Evolutionary conservation across 1,140 invertebrate genomes (phyloP).

Genomic region (Stegodyphus mimosarum): DNA sequence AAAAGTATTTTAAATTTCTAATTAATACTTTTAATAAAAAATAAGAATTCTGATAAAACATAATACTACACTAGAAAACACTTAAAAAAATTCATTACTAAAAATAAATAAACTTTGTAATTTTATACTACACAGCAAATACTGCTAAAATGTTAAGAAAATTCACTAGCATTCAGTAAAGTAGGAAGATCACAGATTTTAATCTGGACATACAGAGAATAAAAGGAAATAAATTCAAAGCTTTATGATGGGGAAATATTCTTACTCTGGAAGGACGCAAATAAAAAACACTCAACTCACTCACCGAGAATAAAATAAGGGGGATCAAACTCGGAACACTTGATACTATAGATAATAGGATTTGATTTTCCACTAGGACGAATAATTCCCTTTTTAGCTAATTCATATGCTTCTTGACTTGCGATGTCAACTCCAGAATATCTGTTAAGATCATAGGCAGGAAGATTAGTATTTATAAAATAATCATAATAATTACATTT

Average conservation of each 20-base stretch:
- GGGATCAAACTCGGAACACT: conserved; percentile 81
- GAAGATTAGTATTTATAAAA: neutral
- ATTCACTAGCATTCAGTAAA: neutral
- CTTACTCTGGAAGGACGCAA: neutral
- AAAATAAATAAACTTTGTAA: neutral
- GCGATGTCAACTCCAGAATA: conserved; percentile 81
- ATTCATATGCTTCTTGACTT: conserved; percentile 88
- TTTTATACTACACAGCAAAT: neutral
- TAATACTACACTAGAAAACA: neutral
- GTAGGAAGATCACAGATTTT: neutral
- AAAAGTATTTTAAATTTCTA: neutral
- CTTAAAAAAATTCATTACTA: conserved; percentile 35
- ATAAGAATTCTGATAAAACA: neutral
- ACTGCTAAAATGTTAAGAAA: neutral
- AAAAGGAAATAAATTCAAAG: neutral
- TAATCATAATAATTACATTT: neutral
- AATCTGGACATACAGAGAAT: neutral
- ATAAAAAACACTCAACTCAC: neutral
- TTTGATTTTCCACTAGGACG: conserved; percentile 77
- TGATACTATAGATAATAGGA: conserved; percentile 88
- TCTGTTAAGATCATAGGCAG: conserved; percentile 68
- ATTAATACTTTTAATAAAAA: neutral
- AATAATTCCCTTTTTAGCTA: conserved; percentile 82
- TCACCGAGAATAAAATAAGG: conserved; percentile 89
- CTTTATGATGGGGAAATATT: neutral